These are phyloP conservation scores for Andrena minutula DNA, from an alignment of 2,888 invertebrate genomes.

Conservation along the genomic window DNA sequence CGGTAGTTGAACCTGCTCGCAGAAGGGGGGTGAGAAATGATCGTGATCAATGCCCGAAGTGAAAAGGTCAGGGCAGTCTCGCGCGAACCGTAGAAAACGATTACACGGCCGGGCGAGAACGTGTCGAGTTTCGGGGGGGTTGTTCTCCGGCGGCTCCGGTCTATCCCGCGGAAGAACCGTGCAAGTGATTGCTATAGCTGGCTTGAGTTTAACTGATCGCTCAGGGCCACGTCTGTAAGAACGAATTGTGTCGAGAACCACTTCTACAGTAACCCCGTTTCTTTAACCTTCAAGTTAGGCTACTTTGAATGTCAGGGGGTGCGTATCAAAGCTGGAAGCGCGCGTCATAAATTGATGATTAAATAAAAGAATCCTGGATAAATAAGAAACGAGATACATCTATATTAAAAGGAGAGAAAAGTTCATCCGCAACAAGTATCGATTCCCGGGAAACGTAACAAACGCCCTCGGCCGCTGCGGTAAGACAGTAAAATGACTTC, in stretches of 20 bases:
- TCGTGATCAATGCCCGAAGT: conserved; percentile 1
- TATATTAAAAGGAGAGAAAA: neutral
- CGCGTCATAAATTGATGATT: too few relatives aligned
- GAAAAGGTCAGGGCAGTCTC: conserved; percentile 21
- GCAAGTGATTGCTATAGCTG: neutral
- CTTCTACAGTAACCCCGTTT: neutral
- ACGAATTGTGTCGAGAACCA: neutral
- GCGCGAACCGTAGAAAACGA: conserved; percentile 3
- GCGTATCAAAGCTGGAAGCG: too few relatives aligned
- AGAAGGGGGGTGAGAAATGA: conserved; percentile 24
- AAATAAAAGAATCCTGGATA: neutral
- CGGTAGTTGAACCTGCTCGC: conserved; percentile 54
- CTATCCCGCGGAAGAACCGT: neutral
- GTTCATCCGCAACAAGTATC: conserved; percentile 39
- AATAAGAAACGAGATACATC: neutral
- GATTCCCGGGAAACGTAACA: conserved; percentile 11
- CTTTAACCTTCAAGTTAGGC: too few relatives aligned
- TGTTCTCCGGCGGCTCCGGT: neutral
- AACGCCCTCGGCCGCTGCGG: conserved; percentile 1
- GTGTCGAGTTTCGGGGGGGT: neutral
- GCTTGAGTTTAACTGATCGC: neutral
- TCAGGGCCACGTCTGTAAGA: neutral
- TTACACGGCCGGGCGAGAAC: conserved; percentile 15
- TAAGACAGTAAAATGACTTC: conserved; percentile 27
- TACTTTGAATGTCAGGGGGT: too few relatives aligned